Evolutionary conservation across 2,113 vertebrate species (phyloP).

Genomic region (Lophius piscatorius): DNA sequence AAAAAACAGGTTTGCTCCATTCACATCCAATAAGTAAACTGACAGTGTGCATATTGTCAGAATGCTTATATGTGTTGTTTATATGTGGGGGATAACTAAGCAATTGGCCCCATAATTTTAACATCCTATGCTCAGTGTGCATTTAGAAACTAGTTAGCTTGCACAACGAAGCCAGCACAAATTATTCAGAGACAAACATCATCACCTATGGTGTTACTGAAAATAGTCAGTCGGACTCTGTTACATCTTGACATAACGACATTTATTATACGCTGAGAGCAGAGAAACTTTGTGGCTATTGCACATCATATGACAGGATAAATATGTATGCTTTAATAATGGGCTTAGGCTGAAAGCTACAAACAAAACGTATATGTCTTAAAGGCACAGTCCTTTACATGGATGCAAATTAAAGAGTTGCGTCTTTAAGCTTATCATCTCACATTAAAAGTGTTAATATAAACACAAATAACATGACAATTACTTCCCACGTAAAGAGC

Average conservation of each 20-base stretch:
- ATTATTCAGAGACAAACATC: conserved; percentile 49
- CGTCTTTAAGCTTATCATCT: no score
- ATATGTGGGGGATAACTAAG: conserved; percentile 25
- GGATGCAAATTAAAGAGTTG: no score
- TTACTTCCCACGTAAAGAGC: no score
- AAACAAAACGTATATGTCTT: no score
- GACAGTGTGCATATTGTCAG: conserved; percentile 12
- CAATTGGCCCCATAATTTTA: no score
- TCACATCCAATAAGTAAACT: conserved; percentile 14
- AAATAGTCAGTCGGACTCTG: conserved; percentile 27
- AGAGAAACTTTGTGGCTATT: no score
- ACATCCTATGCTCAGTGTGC: conserved; percentile 26
- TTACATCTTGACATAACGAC: background rate
- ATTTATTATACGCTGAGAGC: background rate
- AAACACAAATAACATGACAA: no score
- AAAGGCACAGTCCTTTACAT: no score
- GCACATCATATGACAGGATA: no score
- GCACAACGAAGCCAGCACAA: conserved; percentile 32
- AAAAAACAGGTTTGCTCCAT: conserved; percentile 29
- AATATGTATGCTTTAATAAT: no score
- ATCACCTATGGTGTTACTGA: conserved; percentile 27
- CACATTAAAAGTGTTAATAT: no score
- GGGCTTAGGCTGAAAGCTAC: no score
- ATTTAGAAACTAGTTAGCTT: conserved; percentile 42
- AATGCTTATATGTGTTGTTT: conserved; percentile 37